Base-by-base conservation (phyloP, 1,140 invertebrate species). In the Pseudomyrmex sp. region DNA sequence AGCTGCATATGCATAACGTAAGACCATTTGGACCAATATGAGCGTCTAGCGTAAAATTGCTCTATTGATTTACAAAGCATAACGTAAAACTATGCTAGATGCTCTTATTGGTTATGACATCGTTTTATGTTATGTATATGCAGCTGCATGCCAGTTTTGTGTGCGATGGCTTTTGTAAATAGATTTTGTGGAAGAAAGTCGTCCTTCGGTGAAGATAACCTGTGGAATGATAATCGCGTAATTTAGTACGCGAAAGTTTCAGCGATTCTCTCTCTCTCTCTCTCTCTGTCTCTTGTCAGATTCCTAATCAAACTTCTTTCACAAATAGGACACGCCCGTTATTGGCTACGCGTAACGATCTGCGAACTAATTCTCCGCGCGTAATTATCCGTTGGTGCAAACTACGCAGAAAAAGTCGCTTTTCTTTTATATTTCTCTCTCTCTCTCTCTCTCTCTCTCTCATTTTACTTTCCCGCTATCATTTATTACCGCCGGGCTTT, bases 401-500 rank as follows among this genome's bases (percentile, higher is more conserved):
- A 48, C 18, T 70, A 72, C 26, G 0, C 58, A 61, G 50, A 52
- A 66, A 73, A 54, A 46, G 35, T 50, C 23, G 54, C 7, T 5
- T 9, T 13, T 15, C 4, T 18, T 20, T n/a, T 20, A 4, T n/a
- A 46, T 52, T 2, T 54, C 48, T 56, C 74, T 20, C 52, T 62
- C n/a, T 7, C 8, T 52, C 23, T 61, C n/a, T 44, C 15, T 23
- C n/a, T 62, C 68, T 63, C 26, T 56, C 61, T 63, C 1, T 52
- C 50, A 74, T 73, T 66, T 46, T 58, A 59, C 23, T 3, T 52
- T 69, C 26, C 50, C 44, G 76, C 66, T 58, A 58, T 88, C 85
- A 88, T 88, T 86, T 84, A 83, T 88, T 86, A 84, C 58, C 56
- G 23, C 26, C 4, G 50, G 13, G 58, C 76, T 74, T 87, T 63